These are phyloP conservation scores for Aphelinus atriplicis DNA, from an alignment of 1,140 invertebrate genomes.

Conservation along the genomic window DNA sequence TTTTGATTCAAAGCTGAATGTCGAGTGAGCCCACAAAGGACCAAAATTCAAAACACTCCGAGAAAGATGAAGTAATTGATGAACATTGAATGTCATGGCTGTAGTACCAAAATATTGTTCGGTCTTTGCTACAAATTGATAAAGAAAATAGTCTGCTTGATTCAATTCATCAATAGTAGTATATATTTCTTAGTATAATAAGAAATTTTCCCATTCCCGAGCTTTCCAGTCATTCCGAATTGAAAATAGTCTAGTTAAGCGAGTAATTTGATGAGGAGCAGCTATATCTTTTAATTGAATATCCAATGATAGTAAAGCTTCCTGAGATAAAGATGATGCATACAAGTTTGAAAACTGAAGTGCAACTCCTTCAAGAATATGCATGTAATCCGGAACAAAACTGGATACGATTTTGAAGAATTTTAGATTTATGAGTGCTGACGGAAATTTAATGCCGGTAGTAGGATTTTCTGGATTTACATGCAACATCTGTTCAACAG, in stretches of 20 bases:
- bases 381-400: conserved; percentile 24
- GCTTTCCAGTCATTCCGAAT: conserved; percentile 33
- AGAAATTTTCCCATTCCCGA: conserved; percentile 39
- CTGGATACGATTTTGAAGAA: conserved; percentile 17
- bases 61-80: neutral
- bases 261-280: conserved; percentile 32
- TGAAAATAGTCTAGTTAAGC: conserved; percentile 27
- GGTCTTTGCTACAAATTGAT: conserved; percentile 13
- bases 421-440: conserved; percentile 11
- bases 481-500: conserved; percentile 13
- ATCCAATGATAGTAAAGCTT: neutral
- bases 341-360: neutral
- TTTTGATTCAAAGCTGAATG: conserved; percentile 16
- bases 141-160: neutral
- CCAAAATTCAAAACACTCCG: conserved; percentile 31
- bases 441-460: neutral
- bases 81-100: conserved; percentile 4
- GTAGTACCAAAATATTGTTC: neutral
- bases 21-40: conserved; percentile 40
- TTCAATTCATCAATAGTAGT: neutral
- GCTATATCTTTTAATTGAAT: conserved; percentile 7
- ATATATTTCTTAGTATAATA: too few relatives aligned
- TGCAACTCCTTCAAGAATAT: conserved; percentile 10
- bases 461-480: neutral
- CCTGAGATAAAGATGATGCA: neutral